Evolutionary conservation across 2,113 vertebrate species (phyloP).

Genomic region (Trochalopteron elliotii): DNA sequence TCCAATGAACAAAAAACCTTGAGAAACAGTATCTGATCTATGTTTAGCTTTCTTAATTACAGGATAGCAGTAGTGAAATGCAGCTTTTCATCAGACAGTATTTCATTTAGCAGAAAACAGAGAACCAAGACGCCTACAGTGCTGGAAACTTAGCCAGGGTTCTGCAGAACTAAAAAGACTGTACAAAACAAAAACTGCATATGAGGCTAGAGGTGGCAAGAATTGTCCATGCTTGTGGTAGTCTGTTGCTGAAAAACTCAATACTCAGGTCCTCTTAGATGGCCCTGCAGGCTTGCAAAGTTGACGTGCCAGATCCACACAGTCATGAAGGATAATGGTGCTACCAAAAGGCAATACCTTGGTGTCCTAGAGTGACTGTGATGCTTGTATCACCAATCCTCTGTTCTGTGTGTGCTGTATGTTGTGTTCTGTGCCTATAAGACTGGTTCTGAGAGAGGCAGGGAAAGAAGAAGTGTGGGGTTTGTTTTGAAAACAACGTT

Average conservation of each 20-base stretch:
- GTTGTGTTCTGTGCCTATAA: too few species aligned
- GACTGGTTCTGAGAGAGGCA: too few species aligned
- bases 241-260: not conserved
- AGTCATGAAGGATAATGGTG: not conserved
- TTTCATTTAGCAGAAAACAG: not conserved
- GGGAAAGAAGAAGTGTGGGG: too few species aligned
- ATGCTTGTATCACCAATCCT: too few species aligned
- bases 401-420: too few species aligned
- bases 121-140: not conserved
- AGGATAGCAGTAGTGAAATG: not conserved
- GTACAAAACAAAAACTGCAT: not conserved
- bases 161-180: not conserved
- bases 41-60: conserved; percentile 22
- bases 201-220: not conserved
- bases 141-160: not conserved
- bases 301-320: not conserved
- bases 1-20: not conserved
- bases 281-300: not conserved
- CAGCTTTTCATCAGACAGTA: not conserved
- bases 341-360: not conserved
- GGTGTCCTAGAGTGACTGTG: too few species aligned
- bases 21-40: conserved; percentile 1
- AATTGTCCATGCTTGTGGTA: not conserved
- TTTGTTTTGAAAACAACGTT: too few species aligned
- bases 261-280: not conserved